Evolutionary conservation across 2,113 vertebrate species (phyloP).

Genomic region (Lagopus muta): DNA sequence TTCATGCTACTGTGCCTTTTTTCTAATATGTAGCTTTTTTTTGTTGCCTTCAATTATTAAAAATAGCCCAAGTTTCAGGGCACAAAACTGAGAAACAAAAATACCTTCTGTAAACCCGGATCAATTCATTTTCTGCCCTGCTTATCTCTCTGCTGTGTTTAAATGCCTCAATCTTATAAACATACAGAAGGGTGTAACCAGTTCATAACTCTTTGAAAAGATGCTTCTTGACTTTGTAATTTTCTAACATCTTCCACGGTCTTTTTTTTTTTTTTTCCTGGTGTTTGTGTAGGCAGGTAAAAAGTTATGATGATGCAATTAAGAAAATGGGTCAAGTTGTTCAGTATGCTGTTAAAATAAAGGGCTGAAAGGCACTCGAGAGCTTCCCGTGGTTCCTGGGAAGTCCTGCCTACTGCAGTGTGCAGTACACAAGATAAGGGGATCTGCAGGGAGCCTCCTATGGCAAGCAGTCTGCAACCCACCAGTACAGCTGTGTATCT

Average conservation of each 20-base stretch:
- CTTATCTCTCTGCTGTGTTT: neutral
- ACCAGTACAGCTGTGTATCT: neutral
- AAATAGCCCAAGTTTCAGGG: neutral
- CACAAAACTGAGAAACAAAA: neutral
- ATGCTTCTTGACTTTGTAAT: neutral
- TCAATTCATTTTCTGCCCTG: neutral
- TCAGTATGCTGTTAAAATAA: neutral
- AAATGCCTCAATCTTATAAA: neutral
- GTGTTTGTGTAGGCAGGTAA: neutral
- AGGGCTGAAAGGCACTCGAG: neutral
- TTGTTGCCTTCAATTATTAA: neutral
- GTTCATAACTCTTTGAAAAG: neutral
- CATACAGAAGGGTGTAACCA: fast-evolving
- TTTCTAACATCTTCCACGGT: neutral
- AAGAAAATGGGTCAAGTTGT: neutral
- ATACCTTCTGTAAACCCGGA: neutral
- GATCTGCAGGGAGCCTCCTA: neutral
- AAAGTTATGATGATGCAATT: neutral
- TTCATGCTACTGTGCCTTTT: neutral
- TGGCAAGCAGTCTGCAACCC: neutral
- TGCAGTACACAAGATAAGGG: neutral
- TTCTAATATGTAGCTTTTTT: neutral
- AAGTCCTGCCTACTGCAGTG: neutral
- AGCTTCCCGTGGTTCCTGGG: neutral
- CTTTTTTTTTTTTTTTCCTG: neutral